These are phyloP conservation scores for Saturnia pavonia DNA, from an alignment of 2,888 invertebrate genomes.

Conservation along the genomic window DNA sequence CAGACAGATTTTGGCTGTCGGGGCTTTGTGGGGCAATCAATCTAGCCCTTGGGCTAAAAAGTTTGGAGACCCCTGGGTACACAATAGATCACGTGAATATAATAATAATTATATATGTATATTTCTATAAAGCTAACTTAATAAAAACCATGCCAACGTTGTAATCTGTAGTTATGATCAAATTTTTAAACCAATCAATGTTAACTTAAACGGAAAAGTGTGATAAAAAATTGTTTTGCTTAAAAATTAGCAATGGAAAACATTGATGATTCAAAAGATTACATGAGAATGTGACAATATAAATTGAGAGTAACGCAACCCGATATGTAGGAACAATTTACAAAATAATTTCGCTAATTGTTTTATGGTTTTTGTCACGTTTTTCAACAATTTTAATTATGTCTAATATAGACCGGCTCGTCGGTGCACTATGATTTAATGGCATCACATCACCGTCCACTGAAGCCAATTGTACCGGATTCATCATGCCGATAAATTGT, in stretches of 20 bases:
- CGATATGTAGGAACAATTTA: neutral
- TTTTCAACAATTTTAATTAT: constrained; percentile 31
- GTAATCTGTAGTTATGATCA: no score
- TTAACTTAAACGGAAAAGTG: no score
- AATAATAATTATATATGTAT: no score
- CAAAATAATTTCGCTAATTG: constrained; percentile 17
- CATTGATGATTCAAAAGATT: neutral
- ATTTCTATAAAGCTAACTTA: no score
- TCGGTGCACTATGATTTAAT: constrained; percentile 13
- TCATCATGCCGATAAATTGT: constrained; percentile 11
- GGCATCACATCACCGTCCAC: constrained; percentile 5
- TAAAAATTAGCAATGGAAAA: neutral
- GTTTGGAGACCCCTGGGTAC: no score
- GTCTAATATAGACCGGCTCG: constrained; percentile 25
- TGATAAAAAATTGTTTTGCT: no score
- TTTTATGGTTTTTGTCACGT: constrained; percentile 26
- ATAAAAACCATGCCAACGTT: no score
- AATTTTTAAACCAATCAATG: no score
- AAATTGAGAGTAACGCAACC: neutral
- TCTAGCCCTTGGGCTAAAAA: no score
- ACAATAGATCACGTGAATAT: no score
- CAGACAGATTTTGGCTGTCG: no score
- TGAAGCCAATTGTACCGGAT: constrained; percentile 13
- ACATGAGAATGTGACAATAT: neutral
- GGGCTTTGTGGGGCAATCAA: no score